Base-by-base conservation (phyloP, 2,888 invertebrate genomes). In the Diaphora mendica region DNA sequence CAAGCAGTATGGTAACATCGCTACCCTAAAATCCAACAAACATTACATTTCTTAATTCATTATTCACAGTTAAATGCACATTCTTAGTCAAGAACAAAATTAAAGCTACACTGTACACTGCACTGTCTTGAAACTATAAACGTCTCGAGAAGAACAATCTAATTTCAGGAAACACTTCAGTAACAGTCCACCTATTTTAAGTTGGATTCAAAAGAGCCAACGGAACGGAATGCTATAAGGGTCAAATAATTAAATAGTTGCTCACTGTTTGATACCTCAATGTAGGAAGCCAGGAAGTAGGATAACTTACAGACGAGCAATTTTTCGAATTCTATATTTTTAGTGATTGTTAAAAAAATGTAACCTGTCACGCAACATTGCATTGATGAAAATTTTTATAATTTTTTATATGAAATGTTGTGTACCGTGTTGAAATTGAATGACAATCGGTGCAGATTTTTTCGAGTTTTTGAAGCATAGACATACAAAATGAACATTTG, bases 181-280 rank as follows among this genome's bases (percentile, higher is more conserved):
- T 39, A 73, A 67, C 64, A 68, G 65, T 73, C 72, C 71, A 80
- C 78, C 81, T 81, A 84, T 79, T 85, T 81, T 70, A 76, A 83
- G 82, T 85, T 75, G 79, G 79, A 87, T 85, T 86, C 88, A 86
- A 88, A 87, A 85, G 86, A 85, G 76, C 80, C 85, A 85, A 79
- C 77, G 85, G 77, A 64, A 80, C 82, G 86, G 86, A 87, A 85
- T 81, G 67, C 74, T 83, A 70, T 75, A 77, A 84, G 82, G 86
- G 85, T 79, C 82, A 85, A 84, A 87, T 87, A 88, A 89, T 88
- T 88, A 88, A 88, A 88, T 89, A 87, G 87, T 88, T 88, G 85
- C 82, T 82, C 84, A 85, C 82, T 84, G 85, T 83, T 85, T 82
- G 82, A 80, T 80, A 75, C 81, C 75, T 81, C 62, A 74, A 78